Conservation (phyloP, 2,797 vertebrate genomes). For the Tachyglossus aculeatus region DNA sequence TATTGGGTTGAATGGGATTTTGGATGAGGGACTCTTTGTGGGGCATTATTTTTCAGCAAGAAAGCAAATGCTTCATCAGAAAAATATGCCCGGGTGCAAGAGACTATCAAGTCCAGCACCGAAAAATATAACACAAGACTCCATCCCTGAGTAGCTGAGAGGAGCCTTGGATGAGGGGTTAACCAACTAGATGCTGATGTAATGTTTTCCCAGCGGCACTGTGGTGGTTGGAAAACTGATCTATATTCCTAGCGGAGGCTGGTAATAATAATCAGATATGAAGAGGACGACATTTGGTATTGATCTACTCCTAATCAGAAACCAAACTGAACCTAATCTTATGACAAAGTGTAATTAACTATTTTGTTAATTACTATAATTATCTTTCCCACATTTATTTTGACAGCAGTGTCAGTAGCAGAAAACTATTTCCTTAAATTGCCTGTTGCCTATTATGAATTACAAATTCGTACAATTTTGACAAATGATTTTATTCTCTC, state of each 20-base stretch:
- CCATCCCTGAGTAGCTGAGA: conserved; percentile 34
- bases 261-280: conserved; percentile 44
- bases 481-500: conserved; percentile 70
- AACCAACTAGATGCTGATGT: conserved; percentile 20
- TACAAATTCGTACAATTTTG: conserved; percentile 73
- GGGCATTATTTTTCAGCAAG: conserved; percentile 19
- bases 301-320: conserved; percentile 71
- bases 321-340: conserved; percentile 68
- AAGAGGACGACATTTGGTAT: conserved; percentile 63
- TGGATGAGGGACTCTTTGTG: neutral
- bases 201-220: conserved; percentile 27
- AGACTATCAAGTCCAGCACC: conserved; percentile 4
- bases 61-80: conserved; percentile 15
- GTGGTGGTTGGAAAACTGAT: conserved; percentile 33
- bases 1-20: neutral
- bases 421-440: conserved; percentile 73
- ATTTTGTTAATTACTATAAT: conserved; percentile 78
- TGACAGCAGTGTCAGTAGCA: conserved; percentile 67
- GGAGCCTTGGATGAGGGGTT: neutral
- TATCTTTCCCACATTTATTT: conserved; percentile 72
- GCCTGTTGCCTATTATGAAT: conserved; percentile 71
- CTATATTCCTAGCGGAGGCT: conserved; percentile 13
- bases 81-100: conserved; percentile 2
- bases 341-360: conserved; percentile 73
- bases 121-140: conserved; percentile 2